A percentile compares a stretch with the other conserved stretches of the same genome.
Evolutionary conservation across 2,113 vertebrate genomes (phyloP).

Genomic region (Psettodes erumei): DNA sequence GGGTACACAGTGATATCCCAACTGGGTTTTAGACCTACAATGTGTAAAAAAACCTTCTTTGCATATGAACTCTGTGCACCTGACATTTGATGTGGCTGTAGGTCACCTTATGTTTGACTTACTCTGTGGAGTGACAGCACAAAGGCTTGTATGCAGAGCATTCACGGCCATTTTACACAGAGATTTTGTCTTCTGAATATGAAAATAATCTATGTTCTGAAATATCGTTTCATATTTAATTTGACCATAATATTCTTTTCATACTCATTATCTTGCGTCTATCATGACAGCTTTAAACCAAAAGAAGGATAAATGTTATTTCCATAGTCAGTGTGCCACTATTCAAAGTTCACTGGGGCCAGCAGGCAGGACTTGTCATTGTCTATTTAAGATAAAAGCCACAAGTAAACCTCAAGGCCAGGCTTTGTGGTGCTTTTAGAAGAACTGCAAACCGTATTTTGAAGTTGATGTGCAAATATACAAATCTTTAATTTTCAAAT

Average conservation of each 20-base stretch:
- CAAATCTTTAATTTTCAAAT: not conserved
- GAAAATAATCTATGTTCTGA: not conserved
- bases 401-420: not conserved
- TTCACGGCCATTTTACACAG: not conserved
- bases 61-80: constrained; percentile 59
- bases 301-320: constrained; percentile 22
- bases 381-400: not conserved
- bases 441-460: not conserved
- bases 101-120: constrained; percentile 10
- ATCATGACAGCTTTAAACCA: not conserved
- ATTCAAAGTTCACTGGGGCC: constrained; percentile 2
- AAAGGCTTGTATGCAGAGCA: constrained; percentile 3
- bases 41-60: constrained; percentile 67
- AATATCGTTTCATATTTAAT: not conserved
- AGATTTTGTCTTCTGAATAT: not conserved
- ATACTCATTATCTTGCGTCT: not conserved
- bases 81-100: constrained; percentile 51
- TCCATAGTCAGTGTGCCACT: constrained; percentile 1
- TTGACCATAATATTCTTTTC: not conserved
- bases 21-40: constrained; percentile 64
- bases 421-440: not conserved
- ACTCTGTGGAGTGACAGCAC: constrained; percentile 10
- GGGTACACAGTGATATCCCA: constrained; percentile 71
- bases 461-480: not conserved
- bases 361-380: not conserved